Conservation (phyloP, 2,113 vertebrate genomes). For the Brevimyrus niger region DNA sequence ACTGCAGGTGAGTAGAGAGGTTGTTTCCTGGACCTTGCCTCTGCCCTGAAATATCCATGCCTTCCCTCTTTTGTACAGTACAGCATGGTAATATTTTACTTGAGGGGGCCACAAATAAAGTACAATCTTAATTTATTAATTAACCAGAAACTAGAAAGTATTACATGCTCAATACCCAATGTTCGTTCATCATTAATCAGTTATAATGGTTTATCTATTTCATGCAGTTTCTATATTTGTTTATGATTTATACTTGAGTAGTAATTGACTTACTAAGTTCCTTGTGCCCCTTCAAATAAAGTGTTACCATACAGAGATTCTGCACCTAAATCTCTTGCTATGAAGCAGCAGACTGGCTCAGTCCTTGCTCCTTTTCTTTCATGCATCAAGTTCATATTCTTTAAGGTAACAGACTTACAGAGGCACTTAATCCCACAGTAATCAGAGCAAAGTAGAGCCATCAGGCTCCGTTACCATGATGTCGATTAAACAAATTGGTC, state of each 20-base stretch:
- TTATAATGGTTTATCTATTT: background rate
- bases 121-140: background rate
- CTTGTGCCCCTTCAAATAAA: background rate
- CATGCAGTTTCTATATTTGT: background rate
- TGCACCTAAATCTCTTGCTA: background rate
- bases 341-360: background rate
- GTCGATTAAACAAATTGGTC: background rate
- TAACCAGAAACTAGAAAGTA: too few relatives aligned
- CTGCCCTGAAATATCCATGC: background rate
- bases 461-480: background rate
- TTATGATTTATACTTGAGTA: background rate
- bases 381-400: background rate
- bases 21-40: background rate
- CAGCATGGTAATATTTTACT: background rate
- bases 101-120: background rate
- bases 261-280: background rate
- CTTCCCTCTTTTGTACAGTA: background rate
- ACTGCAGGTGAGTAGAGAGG: background rate
- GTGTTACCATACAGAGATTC: background rate
- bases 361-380: background rate
- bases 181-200: background rate
- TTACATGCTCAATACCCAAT: background rate
- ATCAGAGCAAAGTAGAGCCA: background rate
- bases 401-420: background rate
- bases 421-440: background rate